Evolutionary conservation across 1,140 invertebrate genomes (phyloP).

Genomic region (Ceratoteleas bidentatus): DNA sequence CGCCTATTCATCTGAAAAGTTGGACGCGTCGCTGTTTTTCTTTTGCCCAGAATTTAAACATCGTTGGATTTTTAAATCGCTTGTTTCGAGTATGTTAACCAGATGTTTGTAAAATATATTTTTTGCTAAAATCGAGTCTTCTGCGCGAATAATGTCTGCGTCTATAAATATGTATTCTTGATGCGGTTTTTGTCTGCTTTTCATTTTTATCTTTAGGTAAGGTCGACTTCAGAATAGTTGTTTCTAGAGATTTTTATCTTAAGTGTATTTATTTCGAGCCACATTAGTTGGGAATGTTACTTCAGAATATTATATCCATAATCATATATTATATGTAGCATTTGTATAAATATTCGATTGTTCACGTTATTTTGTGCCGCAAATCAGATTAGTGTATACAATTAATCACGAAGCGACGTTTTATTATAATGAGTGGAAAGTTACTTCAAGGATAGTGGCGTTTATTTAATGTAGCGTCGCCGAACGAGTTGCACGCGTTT

Average conservation of each 20-base stretch:
- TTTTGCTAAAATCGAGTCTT: not conserved
- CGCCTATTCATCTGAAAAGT: not conserved
- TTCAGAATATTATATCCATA: conserved; percentile 1
- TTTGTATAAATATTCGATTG: conserved; percentile 3
- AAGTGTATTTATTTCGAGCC: not conserved
- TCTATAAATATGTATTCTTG: conserved; percentile 3
- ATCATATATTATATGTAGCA: not conserved
- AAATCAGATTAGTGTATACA: not conserved
- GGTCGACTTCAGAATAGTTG: conserved; percentile 1
- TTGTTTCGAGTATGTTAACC: not conserved
- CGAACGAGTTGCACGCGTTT: no score
- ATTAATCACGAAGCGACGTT: conserved; percentile 4
- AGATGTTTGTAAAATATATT: not conserved
- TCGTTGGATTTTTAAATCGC: not conserved
- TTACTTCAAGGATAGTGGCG: conserved; percentile 1
- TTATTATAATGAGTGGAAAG: conserved; percentile 14
- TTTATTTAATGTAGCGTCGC: no score
- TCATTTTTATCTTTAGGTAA: not conserved
- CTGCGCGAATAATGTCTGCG: not conserved
- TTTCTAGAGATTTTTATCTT: conserved; percentile 1
- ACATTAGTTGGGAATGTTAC: not conserved
- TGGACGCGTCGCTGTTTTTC: not conserved
- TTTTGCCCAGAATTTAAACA: not conserved
- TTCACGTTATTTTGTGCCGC: not conserved
- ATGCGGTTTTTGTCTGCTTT: not conserved